Evolutionary conservation across 2,888 invertebrate species (phyloP), one percentile per base, ranked within the genome.

Genomic region (Stenchaetothrips biformis): DNA sequence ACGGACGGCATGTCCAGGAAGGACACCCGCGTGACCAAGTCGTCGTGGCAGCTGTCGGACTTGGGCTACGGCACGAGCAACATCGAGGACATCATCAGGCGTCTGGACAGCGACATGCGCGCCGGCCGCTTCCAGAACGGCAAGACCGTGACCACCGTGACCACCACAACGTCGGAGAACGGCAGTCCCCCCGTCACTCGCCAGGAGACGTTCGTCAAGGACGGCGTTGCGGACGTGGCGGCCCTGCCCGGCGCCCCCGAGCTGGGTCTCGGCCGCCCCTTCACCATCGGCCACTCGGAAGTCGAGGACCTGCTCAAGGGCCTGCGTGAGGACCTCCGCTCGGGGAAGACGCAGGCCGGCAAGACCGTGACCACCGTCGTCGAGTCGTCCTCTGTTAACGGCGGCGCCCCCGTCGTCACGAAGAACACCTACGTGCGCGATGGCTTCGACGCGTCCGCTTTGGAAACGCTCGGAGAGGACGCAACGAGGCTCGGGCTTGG

Each of bases 361-460:
- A 74, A 74, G 25, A 74, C 67, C 21, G 67, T 74, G 21, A 74
- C 67, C 25, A 74, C 67, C 67, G 67, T 74, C 21, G 67, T 21
- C 21, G 67, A 74, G 67, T 25, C 21, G 21, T 74, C 67, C 25
- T 74, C 67, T 2, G 67, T 74, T 25, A 74, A 74, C 67, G 67
- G 67, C 67, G 67, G 21, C 21, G 9, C 67, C 9, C 67, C 67
- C 67, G 67, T 74, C 67, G 67, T 74, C 67, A 74, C 6, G 21
- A 74, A 74, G 67, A 74, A 74, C 21, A 74, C 67, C 21, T 74
- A 74, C 67, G 67, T 74, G 9, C 67, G 67, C 67, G 67, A 74
- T 8, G 67, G 67, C 25, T 21, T 74, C 21, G 67, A 74, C 67
- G 11, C 67, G 21, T 21, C 67, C 9, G 67, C 67, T 25, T 37